Base-by-base conservation (phyloP, 2,113 vertebrate species). In the Thymallus thymallus region DNA sequence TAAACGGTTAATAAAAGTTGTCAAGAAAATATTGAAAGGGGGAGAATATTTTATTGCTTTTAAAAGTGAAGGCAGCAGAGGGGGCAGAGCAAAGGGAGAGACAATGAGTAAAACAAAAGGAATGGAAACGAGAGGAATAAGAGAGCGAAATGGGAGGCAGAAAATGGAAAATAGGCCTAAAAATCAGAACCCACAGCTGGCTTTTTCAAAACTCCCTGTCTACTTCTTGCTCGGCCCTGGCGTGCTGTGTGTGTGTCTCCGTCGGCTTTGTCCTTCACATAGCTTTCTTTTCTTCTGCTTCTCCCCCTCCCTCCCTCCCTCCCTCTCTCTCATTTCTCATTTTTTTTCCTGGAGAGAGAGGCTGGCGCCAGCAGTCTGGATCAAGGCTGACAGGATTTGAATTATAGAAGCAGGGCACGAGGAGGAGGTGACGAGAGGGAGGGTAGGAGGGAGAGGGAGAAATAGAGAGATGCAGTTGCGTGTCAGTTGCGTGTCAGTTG, bases 281-380 rank as follows among this genome's bases (percentile, higher is more conserved):
- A 90, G 82, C 84, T 94, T 91, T 92, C 92, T 92, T 91, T 88
- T 60, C n/a, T 60, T 60, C n/a, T n/a, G 5, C 87, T 23, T 62
- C 73, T 78, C 68, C 51, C 20, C 71, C 75, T 61, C 88, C 91
- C 94, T 76, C 66, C 71, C 84, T 82, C 86, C 87, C 79, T 77
- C 70, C 68, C 35, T 62, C 62, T 68, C 70, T 71, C 76, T 75
- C 51, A 9, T 9, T 48, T 75, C 48, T 51, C 9, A n/a, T 69
- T 90, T 90, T 86, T 91, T 94, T 94, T 96, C 92, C 94, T 95
- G 94, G 94, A 94, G 93, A 94, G 92, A 93, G 94, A 86, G 94
- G 92, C 95, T 97, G 96, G 96, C 96, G 96, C 96, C 97, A 96
- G 95, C 94, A 96, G 96, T 98, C 96, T 98, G 97, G 95, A 97